Evolutionary conservation across 2,797 vertebrate genomes (phyloP).

Genomic region (Anguilla marmorata): DNA sequence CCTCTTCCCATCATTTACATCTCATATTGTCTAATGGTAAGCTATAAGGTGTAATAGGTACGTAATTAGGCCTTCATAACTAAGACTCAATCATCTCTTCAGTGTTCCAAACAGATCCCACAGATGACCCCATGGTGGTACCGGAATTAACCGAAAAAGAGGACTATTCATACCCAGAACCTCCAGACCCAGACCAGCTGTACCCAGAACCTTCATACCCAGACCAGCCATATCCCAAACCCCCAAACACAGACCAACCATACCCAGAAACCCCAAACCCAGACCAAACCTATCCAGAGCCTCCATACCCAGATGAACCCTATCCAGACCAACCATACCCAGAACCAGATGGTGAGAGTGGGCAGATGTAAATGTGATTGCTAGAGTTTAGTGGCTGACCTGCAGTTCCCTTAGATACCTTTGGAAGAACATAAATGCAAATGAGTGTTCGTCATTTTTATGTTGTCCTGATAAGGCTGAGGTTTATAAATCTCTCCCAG

Average conservation of each 20-base stretch:
- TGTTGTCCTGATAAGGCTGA: slow-evolving; percentile 24
- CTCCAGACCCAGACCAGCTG: slow-evolving; percentile 51
- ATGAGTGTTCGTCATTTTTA: background rate
- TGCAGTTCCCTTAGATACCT: slow-evolving; percentile 7
- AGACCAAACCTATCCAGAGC: slow-evolving; percentile 41
- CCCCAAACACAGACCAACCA: slow-evolving; percentile 23
- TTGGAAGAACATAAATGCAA: slow-evolving; percentile 20
- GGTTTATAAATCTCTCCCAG: background rate
- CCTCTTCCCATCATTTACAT: background rate
- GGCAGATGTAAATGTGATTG: background rate
- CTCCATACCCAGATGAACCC: slow-evolving; percentile 51
- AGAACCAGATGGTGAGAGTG: slow-evolving; percentile 53
- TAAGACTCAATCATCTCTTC: slow-evolving; percentile 41
- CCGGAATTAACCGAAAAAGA: slow-evolving; percentile 50
- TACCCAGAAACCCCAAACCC: slow-evolving; percentile 29
- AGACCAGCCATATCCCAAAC: slow-evolving; percentile 43
- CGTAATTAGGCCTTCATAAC: background rate
- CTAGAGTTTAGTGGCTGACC: background rate
- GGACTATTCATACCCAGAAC: slow-evolving; percentile 58
- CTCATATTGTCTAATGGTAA: background rate
- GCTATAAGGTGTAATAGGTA: background rate
- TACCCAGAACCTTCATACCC: slow-evolving; percentile 40
- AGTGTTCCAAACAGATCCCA: slow-evolving; percentile 43
- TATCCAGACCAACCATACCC: slow-evolving; percentile 45
- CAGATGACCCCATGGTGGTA: slow-evolving; percentile 40